A percentile compares a stretch with the other conserved stretches of the same genome.
These are phyloP conservation scores for Protobothrops mucrosquamatus DNA, from an alignment of 2,113 vertebrate species.

Conservation along the genomic window DNA sequence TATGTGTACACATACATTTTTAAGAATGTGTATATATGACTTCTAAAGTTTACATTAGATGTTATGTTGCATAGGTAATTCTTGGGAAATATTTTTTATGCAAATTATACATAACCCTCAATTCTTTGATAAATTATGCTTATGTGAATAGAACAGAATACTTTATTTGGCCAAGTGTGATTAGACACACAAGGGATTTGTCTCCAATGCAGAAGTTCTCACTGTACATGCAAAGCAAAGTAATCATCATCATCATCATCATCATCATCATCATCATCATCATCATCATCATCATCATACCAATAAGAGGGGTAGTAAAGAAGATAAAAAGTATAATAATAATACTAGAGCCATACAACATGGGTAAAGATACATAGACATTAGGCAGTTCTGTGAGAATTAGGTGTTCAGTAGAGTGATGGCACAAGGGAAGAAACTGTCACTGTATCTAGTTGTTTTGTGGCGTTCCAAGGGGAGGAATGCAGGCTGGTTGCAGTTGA, in stretches of 20 bases:
- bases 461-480: too few species aligned
- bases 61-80: slow-evolving; percentile 8
- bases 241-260: neutral
- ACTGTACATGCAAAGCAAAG: neutral
- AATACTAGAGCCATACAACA: neutral
- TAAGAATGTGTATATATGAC: neutral
- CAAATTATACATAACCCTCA: neutral
- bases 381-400: neutral
- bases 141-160: neutral
- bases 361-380: neutral
- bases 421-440: neutral
- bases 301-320: neutral
- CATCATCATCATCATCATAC: neutral
- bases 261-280: too few species aligned
- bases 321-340: neutral
- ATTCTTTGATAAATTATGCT: neutral
- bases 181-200: neutral
- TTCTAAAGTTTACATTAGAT: slow-evolving; percentile 18
- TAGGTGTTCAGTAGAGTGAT: neutral
- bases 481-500: neutral
- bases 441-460: too few species aligned
- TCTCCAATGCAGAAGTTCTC: neutral
- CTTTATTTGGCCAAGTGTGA: neutral
- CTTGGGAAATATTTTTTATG: slow-evolving; percentile 18
- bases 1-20: neutral